Conservation (phyloP, 2,113 vertebrate species). For the Alces alces region DNA sequence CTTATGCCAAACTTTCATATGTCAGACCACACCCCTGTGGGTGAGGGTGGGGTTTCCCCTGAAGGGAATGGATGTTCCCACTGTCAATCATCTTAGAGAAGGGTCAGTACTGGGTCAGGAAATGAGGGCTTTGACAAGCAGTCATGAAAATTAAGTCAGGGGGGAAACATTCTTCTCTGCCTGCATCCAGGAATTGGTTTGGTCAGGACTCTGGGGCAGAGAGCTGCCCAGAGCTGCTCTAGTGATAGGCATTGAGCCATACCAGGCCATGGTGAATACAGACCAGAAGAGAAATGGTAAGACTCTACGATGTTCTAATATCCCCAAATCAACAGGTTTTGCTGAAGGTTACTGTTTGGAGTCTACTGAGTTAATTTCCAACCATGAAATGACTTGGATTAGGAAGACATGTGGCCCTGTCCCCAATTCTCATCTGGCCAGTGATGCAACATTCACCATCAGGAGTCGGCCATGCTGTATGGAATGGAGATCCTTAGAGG, state of each 20-base stretch:
- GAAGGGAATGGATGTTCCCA: conserved; percentile 36
- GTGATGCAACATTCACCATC: not conserved
- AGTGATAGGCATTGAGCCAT: not conserved
- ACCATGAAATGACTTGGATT: not conserved
- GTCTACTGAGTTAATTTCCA: not conserved
- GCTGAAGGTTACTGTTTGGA: not conserved
- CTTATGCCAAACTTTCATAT: conserved; percentile 13
- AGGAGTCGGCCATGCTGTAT: not conserved
- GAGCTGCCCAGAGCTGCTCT: not conserved
- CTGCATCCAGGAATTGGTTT: not conserved
- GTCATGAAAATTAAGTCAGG: not conserved
- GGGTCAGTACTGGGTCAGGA: conserved; percentile 27
- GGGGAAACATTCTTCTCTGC: not conserved
- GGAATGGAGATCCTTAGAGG: not conserved
- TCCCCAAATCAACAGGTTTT: not conserved
- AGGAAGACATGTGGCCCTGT: not conserved
- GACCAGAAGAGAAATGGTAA: not conserved
- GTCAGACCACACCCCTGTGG: conserved; percentile 37
- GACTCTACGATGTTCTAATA: not conserved
- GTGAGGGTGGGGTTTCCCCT: not conserved
- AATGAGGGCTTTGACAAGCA: not conserved
- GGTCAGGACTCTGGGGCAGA: not conserved
- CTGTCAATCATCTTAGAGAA: conserved; percentile 28
- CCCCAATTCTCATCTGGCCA: not conserved
- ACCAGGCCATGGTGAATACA: not conserved